A percentile compares a stretch with the other conserved stretches of the same genome.
Evolutionary conservation across 2,797 vertebrate genomes (phyloP).

Genomic region (Sternotherus odoratus): DNA sequence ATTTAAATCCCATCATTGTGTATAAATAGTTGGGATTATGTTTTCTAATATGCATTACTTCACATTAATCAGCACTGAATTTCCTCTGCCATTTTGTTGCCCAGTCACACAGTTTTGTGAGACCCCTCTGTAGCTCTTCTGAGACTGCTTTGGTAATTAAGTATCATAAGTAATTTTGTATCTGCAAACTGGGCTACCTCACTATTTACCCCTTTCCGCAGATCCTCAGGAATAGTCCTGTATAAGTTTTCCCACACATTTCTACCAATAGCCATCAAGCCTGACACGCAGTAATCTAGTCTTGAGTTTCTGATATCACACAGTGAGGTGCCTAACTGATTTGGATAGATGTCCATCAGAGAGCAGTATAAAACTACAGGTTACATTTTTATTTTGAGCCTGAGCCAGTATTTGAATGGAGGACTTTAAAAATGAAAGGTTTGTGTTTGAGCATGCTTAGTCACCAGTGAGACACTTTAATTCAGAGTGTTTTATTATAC

Average conservation of each 20-base stretch:
- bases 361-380: not conserved
- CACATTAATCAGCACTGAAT: too few species aligned
- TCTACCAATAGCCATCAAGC: not conserved
- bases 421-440: not conserved
- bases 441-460: conserved; percentile 21
- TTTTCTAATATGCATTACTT: not conserved
- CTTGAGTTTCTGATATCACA: not conserved
- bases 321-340: not conserved
- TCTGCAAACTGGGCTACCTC: too few species aligned
- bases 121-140: too few species aligned
- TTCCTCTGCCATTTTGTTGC: too few species aligned
- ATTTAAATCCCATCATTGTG: not conserved
- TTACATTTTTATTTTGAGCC: not conserved
- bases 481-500: conserved; percentile 54
- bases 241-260: not conserved
- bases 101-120: too few species aligned
- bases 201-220: too few species aligned
- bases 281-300: not conserved
- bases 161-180: too few species aligned
- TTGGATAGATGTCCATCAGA: not conserved
- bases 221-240: not conserved
- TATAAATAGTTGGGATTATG: not conserved
- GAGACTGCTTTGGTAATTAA: too few species aligned
- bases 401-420: not conserved
- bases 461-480: conserved; percentile 37